phyloP scores from a whole-genome alignment of 2,888 invertebrate species.

The Cataglyphis albicans region DNA sequence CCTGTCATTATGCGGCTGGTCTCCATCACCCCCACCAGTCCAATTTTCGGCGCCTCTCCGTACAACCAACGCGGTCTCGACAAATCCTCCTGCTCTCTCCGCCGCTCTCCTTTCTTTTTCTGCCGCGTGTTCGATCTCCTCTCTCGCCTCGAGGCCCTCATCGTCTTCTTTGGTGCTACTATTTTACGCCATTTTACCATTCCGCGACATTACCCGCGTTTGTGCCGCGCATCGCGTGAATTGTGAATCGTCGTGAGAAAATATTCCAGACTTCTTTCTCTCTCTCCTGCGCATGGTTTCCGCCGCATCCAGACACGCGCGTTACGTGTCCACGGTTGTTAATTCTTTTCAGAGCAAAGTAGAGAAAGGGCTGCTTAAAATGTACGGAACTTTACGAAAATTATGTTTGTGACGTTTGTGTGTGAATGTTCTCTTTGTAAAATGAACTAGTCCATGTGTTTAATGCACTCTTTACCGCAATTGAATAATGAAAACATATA shows the following conservation, averaged over 20 bases:
- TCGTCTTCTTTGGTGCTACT: slow-evolving; percentile 29
- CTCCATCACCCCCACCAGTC: slow-evolving; percentile 82
- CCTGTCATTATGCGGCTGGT: slow-evolving; percentile 84
- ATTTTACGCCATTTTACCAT: slow-evolving; percentile 31
- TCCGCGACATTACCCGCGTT: slow-evolving; percentile 27
- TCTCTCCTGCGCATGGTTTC: background rate
- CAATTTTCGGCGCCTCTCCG: slow-evolving; percentile 79
- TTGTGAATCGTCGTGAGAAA: slow-evolving; percentile 41
- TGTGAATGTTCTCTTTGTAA: background rate
- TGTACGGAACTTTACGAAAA: slow-evolving; percentile 29
- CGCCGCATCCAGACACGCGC: background rate
- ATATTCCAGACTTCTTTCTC: slow-evolving; percentile 18
- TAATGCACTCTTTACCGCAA: background rate
- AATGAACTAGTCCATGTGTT: background rate
- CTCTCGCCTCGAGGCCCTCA: background rate
- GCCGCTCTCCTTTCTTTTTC: slow-evolving; percentile 41
- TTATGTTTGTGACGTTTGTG: slow-evolving; percentile 18
- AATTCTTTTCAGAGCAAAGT: slow-evolving; percentile 30
- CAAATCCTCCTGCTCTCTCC: slow-evolving; percentile 65
- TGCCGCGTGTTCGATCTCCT: background rate
- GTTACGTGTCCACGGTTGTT: slow-evolving; percentile 35
- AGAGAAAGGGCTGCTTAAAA: slow-evolving; percentile 20
- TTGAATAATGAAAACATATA: background rate
- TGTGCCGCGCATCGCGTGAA: slow-evolving; percentile 14
- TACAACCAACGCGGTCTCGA: slow-evolving; percentile 62